Percentiles rank a stretch among this genome's conserved stretches.
These are phyloP conservation scores for Apostichopus californicus DNA, from an alignment of 35 echinoderm and acorn worm species.

Conservation along the genomic window DNA sequence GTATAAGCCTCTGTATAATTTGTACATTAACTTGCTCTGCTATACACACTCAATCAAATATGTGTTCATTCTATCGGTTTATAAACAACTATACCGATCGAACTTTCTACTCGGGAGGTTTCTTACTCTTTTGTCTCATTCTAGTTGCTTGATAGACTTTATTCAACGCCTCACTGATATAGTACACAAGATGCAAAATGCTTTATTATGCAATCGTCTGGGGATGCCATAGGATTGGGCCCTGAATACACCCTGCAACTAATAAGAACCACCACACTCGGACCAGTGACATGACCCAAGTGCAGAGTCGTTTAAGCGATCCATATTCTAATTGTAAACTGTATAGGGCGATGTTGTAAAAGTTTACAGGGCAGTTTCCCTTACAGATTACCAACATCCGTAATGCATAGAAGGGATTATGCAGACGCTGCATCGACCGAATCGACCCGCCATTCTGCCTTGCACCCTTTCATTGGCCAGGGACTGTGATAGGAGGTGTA, in stretches of 20 bases:
- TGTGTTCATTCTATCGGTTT: not conserved
- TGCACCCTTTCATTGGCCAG: constrained; percentile 16
- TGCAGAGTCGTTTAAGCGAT: constrained; percentile 7
- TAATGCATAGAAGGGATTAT: constrained; percentile 16
- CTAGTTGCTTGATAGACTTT: constrained; percentile 1
- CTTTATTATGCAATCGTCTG: too few relatives aligned
- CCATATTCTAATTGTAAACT: constrained; percentile 4
- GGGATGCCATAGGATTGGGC: too few relatives aligned
- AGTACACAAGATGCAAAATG: not conserved
- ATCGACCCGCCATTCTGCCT: constrained; percentile 22
- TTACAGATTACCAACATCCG: constrained; percentile 44
- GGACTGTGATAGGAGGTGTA: not conserved
- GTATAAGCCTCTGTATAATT: not conserved
- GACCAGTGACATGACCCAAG: not conserved
- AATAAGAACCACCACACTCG: too few relatives aligned
- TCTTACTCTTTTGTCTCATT: not conserved
- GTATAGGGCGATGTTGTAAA: not conserved
- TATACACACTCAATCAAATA: constrained; percentile 17
- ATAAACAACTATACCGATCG: constrained; percentile 9
- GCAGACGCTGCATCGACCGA: not conserved
- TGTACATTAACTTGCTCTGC: not conserved
- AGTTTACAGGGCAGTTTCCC: constrained; percentile 17
- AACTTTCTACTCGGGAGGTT: constrained; percentile 31
- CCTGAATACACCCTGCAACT: too few relatives aligned
- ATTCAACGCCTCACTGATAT: constrained; percentile 32